A percentile compares a stretch with the other conserved stretches of the same genome.
These are phyloP conservation scores for Apodemia hepburni DNA, from an alignment of 2,888 invertebrate genomes.

Conservation along the genomic window DNA sequence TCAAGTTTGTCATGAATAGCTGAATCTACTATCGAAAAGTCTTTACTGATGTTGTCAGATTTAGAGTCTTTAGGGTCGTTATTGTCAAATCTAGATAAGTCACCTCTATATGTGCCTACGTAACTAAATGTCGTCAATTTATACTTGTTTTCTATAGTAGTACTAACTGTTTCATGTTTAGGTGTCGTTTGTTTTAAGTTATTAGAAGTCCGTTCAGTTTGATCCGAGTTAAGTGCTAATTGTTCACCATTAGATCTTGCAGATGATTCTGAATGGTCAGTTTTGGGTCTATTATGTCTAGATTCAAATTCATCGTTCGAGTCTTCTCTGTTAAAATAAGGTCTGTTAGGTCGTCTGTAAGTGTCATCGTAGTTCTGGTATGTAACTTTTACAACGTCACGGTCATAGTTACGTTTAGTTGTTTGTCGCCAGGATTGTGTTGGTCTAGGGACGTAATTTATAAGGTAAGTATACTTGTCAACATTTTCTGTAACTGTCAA, in stretches of 20 bases:
- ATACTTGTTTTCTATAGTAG: conserved; percentile 61
- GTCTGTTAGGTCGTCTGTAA: conserved; percentile 61
- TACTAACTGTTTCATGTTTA: conserved; percentile 36
- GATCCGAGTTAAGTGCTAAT: conserved; percentile 34
- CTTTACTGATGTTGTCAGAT: conserved; percentile 53
- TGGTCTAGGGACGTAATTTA: conserved; percentile 75
- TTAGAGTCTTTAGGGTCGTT: conserved; percentile 30
- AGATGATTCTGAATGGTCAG: conserved; percentile 51
- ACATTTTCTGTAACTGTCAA: conserved; percentile 71
- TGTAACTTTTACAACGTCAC: conserved; percentile 70
- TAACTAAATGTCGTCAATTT: conserved; percentile 74
- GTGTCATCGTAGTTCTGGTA: conserved; percentile 72
- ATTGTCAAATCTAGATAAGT: conserved; percentile 31
- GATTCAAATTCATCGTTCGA: conserved; percentile 42
- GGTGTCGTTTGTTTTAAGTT: conserved; percentile 28
- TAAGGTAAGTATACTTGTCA: conserved; percentile 72
- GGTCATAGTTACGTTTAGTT: conserved; percentile 55
- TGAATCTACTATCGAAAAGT: conserved; percentile 52
- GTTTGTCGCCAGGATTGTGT: conserved; percentile 69
- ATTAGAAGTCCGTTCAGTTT: conserved; percentile 35
- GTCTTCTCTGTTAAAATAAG: conserved; percentile 55
- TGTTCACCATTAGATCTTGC: conserved; percentile 59
- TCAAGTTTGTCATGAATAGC: conserved; percentile 36
- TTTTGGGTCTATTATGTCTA: conserved; percentile 48
- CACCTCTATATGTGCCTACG: conserved; percentile 67